phyloP scores from a whole-genome alignment of 2,888 invertebrate species.

The Aphidius colemani region DNA sequence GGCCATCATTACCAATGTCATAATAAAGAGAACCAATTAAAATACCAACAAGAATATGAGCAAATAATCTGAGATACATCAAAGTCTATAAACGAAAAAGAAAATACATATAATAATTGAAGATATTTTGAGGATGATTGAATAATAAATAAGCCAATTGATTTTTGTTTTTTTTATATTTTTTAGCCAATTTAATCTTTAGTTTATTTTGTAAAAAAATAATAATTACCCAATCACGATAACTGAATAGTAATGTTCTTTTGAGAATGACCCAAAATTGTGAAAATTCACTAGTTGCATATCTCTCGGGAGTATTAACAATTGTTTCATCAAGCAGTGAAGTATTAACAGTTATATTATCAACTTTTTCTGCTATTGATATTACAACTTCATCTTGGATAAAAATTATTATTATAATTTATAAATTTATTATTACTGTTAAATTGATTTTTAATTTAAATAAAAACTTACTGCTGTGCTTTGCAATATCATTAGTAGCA shows the following conservation, averaged over 20 bases:
- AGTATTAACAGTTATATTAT: constrained; percentile 72
- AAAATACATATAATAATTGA: constrained; percentile 54
- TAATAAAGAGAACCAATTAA: constrained; percentile 94
- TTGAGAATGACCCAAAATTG: constrained; percentile 90
- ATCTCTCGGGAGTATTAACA: constrained; percentile 71
- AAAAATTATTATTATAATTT: constrained; percentile 3
- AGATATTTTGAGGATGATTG: no score
- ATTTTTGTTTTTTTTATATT: no score
- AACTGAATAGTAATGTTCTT: constrained; percentile 81
- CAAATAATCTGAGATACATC: constrained; percentile 91
- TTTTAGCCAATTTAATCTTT: no score
- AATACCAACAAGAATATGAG: constrained; percentile 90
- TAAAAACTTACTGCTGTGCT: constrained; percentile 46
- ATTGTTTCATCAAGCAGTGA: constrained; percentile 69
- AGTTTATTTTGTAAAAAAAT: no score
- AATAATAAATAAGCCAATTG: no score
- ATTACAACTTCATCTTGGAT: constrained; percentile 64
- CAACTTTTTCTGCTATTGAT: constrained; percentile 72
- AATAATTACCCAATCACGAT: constrained; percentile 70
- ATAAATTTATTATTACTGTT: constrained; percentile 1
- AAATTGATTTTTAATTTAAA: constrained; percentile 12
- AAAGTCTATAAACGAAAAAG: constrained; percentile 67
- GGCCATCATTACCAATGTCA: constrained; percentile 94
- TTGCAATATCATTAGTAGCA: constrained; percentile 52
- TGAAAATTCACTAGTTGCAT: constrained; percentile 80